These are phyloP conservation scores for Nyctibius grandis DNA, from an alignment of 2,797 vertebrate genomes.

Conservation along the genomic window DNA sequence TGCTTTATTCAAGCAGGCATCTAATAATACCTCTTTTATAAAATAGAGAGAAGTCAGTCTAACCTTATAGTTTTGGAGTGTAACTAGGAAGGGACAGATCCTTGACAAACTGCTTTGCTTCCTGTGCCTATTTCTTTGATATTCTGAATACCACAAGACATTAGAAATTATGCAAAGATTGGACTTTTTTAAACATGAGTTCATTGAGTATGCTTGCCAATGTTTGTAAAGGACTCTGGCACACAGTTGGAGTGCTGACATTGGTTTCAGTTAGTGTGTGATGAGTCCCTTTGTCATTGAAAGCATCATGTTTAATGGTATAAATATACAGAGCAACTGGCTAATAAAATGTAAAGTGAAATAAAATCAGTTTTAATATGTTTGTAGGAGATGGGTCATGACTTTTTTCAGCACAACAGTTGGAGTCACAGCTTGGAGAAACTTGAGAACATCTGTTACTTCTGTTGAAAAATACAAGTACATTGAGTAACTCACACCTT, in stretches of 20 bases:
- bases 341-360: slow-evolving; percentile 54
- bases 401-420: slow-evolving; percentile 51
- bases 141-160: neutral
- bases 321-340: slow-evolving; percentile 37
- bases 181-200: neutral
- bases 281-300: slow-evolving; percentile 19
- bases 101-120: neutral
- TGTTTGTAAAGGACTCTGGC: slow-evolving; percentile 43
- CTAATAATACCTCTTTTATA: neutral
- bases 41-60: neutral
- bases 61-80: neutral
- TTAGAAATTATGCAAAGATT: neutral
- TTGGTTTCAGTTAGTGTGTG: slow-evolving; percentile 39
- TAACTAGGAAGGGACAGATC: neutral
- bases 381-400: slow-evolving; percentile 34
- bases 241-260: slow-evolving; percentile 39
- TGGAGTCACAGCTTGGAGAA: slow-evolving; percentile 60
- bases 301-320: slow-evolving; percentile 34
- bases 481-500: slow-evolving; percentile 43
- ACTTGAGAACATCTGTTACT: slow-evolving; percentile 60
- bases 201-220: neutral
- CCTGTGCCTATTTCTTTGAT: neutral
- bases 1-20: neutral
- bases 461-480: slow-evolving; percentile 54
- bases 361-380: slow-evolving; percentile 31